Base-by-base conservation (phyloP, 2,888 invertebrate genomes). In the Halictus ligatus region DNA sequence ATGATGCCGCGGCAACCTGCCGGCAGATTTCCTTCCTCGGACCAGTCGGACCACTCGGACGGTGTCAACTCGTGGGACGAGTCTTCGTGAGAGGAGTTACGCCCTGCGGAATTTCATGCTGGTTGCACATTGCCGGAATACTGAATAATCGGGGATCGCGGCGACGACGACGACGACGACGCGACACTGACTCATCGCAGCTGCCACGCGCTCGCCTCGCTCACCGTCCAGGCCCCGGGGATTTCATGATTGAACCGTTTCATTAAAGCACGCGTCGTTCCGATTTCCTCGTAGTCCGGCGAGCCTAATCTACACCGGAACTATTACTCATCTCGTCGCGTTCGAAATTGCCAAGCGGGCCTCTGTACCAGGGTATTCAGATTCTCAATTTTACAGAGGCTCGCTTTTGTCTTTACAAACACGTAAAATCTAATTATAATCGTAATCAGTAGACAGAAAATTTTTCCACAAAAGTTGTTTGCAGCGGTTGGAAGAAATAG, bases 1-100 rank as follows among this genome's bases (percentile, higher is more conserved):
- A 97, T 97, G 91, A 98, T 98, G 89, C 98, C 97, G 91, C 97
- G 96, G 80, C 97, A 97, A 93, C 95, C 95, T 25, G 92, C 90
- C 15, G 93, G 92, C 35, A 93, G 89, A 86, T 94, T 95, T 50
- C 93, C 94, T 86, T 95, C 95, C 84, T 95, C 95, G 76, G 95
- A 95, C 92, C 93, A 94, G 83, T 94, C 95, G 21, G 95, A 95
- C 92, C 92, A 94, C 73, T 94, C 94, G 73, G 94, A 94, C 64
- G 93, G 92, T 29, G 92, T 91, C 71, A 92, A 72, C 69, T 92
- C 92, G 88, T 90, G 92, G 69, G 90, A 91, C 74, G 91, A 92
- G 76, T 90, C 92, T 71, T 90, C 92, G 75, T 83, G 90, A 78
- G 91, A 87, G 50, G 92, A 92, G 73, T 91, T 91, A 80, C 92